Conservation (phyloP, 1,140 invertebrate genomes). For the Galleria mellonella region DNA sequence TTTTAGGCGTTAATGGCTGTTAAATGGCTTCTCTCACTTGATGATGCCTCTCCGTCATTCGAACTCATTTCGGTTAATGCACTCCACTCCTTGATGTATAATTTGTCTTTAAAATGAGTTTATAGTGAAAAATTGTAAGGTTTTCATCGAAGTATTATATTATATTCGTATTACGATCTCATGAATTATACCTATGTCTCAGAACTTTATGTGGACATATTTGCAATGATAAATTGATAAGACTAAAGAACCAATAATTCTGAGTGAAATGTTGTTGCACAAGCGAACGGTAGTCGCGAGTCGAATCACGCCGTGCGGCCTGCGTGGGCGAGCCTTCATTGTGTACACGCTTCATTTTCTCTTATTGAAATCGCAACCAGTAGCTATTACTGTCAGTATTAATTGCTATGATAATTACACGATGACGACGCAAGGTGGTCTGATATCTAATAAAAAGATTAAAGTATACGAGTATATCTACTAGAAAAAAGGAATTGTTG, state of each 20-base stretch:
- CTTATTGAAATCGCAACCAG: slow-evolving; percentile 42
- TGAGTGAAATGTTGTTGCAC: slow-evolving; percentile 3
- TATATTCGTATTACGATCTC: slow-evolving; percentile 8
- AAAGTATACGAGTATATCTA: not conserved
- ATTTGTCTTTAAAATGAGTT: slow-evolving; percentile 15
- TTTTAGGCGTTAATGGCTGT: slow-evolving; percentile 47
- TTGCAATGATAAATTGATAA: slow-evolving; percentile 1
- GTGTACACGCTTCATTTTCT: slow-evolving; percentile 44
- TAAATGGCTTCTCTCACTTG: slow-evolving; percentile 34
- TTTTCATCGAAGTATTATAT: slow-evolving; percentile 10
- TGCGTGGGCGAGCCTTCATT: slow-evolving; percentile 46
- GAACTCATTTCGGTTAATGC: slow-evolving; percentile 24
- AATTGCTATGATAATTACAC: slow-evolving; percentile 16
- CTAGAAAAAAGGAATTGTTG: too few species aligned
- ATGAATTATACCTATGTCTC: slow-evolving; percentile 2
- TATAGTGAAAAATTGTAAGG: slow-evolving; percentile 13
- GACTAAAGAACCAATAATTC: not conserved
- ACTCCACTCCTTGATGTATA: slow-evolving; percentile 10
- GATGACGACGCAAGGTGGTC: not conserved
- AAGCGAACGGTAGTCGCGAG: slow-evolving; percentile 55
- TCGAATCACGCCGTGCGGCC: slow-evolving; percentile 34
- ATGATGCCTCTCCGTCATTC: slow-evolving; percentile 26
- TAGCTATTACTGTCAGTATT: slow-evolving; percentile 45
- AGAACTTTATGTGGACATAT: slow-evolving; percentile 10
- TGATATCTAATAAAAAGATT: not conserved